These are phyloP conservation scores for Rugalucina vietnamica DNA, from an alignment of 2,888 invertebrate species.

Conservation along the genomic window DNA sequence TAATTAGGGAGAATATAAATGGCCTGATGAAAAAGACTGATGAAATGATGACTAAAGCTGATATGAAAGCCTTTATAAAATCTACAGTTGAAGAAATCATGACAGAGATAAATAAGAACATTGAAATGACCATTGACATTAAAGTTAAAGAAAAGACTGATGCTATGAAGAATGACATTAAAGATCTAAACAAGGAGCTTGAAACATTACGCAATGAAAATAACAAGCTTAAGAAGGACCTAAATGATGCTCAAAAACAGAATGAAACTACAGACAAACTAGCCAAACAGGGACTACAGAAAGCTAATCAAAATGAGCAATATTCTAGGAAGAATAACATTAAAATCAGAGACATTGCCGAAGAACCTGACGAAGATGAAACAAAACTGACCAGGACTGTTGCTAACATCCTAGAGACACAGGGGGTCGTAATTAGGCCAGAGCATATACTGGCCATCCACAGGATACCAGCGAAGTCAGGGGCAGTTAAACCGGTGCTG, in stretches of 20 bases:
- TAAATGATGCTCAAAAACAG: not conserved
- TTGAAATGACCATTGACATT: not conserved
- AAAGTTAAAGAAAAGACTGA: not conserved
- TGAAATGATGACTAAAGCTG: not conserved
- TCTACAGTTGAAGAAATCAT: not conserved
- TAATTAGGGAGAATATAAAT: not conserved
- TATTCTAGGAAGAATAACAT: too few species aligned
- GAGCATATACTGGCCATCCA: too few species aligned
- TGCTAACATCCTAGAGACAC: too few species aligned
- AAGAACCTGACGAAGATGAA: too few species aligned
- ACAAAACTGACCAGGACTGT: too few species aligned
- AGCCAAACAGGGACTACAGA: not conserved
- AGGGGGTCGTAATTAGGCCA: too few species aligned
- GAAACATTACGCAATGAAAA: not conserved
- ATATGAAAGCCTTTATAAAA: not conserved
- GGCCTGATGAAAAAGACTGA: not conserved
- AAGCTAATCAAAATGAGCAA: not conserved
- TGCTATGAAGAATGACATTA: too few species aligned
- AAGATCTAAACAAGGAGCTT: not conserved
- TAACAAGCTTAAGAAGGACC: not conserved
- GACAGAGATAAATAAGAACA: not conserved
- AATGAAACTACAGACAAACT: not conserved
- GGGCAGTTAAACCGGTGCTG: too few species aligned
- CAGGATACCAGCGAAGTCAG: too few species aligned
- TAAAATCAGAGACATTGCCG: too few species aligned